phyloP scores from a whole-genome alignment of 2,113 vertebrate genomes.

The Pseudopipra pipra region DNA sequence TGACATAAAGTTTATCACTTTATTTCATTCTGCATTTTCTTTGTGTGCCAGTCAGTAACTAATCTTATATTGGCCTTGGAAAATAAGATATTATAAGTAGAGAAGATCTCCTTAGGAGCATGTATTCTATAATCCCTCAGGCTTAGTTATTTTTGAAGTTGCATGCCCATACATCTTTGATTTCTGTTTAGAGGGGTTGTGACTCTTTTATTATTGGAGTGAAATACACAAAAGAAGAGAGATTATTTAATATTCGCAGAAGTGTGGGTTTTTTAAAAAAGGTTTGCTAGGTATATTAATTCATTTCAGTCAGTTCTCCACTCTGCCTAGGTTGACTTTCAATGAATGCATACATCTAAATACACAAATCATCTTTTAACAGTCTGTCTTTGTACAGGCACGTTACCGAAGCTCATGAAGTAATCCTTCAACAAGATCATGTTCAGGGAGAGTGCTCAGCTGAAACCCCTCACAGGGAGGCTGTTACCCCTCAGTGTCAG shows the following conservation, averaged over 20 bases:
- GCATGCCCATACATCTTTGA: background rate
- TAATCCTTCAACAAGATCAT: background rate
- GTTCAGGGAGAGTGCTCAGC: background rate
- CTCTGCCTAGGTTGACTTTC: slow-evolving; percentile 43
- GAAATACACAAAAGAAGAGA: background rate
- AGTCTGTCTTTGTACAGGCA: background rate
- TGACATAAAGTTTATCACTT: background rate
- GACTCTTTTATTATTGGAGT: background rate
- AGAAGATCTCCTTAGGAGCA: background rate
- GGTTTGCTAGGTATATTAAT: background rate
- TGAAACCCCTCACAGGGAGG: background rate
- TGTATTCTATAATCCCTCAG: background rate
- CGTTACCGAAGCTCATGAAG: background rate
- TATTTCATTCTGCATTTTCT: background rate
- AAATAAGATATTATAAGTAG: background rate
- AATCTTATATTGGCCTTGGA: background rate
- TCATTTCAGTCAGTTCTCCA: background rate
- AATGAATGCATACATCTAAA: slow-evolving; percentile 33
- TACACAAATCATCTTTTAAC: slow-evolving; percentile 56
- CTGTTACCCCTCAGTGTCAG: background rate
- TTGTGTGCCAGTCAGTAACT: background rate
- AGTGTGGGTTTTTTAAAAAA: background rate
- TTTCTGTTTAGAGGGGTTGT: background rate
- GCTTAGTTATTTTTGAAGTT: slow-evolving; percentile 13
- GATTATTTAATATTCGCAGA: background rate